A percentile compares a stretch with the other conserved stretches of the same genome.
These are phyloP conservation scores for Enteromius fasciolatus DNA, from an alignment of 2,797 vertebrate genomes.

Conservation along the genomic window DNA sequence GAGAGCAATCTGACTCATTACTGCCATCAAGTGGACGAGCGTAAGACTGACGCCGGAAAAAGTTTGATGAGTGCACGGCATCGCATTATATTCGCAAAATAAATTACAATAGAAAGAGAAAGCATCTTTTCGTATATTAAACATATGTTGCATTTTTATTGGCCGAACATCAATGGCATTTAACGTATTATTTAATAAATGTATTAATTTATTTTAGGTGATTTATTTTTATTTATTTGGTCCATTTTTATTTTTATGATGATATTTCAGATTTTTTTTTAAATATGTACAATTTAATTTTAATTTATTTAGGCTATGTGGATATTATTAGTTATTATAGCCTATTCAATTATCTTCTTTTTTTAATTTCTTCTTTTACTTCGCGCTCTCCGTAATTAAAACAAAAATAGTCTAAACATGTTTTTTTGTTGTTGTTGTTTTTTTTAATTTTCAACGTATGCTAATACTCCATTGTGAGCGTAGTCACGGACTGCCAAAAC, in stretches of 20 bases:
- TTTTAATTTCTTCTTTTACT: neutral
- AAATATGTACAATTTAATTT: neutral
- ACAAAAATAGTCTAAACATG: neutral
- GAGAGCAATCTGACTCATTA: neutral
- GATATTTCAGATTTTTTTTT: neutral
- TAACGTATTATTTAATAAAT: neutral
- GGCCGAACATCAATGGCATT: neutral
- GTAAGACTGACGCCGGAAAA: neutral
- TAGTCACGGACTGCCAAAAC: neutral
- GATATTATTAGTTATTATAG: neutral
- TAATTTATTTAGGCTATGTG: neutral
- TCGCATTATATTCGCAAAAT: no score
- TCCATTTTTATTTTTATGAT: neutral
- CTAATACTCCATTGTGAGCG: neutral
- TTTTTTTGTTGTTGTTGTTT: neutral
- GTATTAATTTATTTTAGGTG: neutral
- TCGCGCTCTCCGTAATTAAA: neutral
- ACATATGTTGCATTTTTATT: neutral
- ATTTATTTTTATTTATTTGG: neutral
- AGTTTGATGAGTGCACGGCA: neutral
- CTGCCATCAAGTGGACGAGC: slow-evolving; percentile 8
- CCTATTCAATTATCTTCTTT: neutral
- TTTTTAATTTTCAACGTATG: neutral
- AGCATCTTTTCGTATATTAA: neutral
- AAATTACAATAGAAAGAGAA: neutral